Evolutionary conservation across 2,888 invertebrate genomes (phyloP).

Genomic region (Hemaris fuciformis): DNA sequence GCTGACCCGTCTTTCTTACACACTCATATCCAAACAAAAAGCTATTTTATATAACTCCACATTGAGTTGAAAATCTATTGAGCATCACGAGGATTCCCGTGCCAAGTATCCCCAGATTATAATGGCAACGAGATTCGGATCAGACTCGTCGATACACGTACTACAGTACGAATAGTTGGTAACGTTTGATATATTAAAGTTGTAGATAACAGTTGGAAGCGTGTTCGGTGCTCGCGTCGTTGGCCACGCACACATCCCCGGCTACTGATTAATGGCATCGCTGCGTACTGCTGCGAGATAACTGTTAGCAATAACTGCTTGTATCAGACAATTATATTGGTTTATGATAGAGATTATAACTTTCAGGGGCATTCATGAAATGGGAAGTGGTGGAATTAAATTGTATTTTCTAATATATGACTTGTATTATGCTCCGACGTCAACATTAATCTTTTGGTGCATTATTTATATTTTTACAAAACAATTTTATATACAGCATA

Average conservation of each 20-base stretch:
- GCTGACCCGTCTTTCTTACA: neutral
- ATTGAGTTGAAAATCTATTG: neutral
- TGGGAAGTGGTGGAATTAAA: too few species aligned
- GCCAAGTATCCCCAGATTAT: slow-evolving; percentile 2
- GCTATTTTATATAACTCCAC: neutral
- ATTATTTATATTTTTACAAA: too few species aligned
- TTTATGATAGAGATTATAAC: too few species aligned
- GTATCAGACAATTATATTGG: too few species aligned
- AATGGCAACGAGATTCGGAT: slow-evolving; percentile 3
- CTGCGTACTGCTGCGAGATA: neutral
- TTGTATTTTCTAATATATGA: too few species aligned
- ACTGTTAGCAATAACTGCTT: too few species aligned
- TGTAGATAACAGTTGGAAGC: neutral
- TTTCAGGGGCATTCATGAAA: too few species aligned
- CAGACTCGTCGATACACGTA: slow-evolving; percentile 3
- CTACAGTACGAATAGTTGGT: neutral
- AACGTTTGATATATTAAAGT: slow-evolving; percentile 1
- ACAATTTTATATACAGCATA: too few species aligned
- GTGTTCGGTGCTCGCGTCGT: neutral
- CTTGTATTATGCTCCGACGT: too few species aligned
- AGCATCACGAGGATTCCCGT: neutral
- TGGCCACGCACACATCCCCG: neutral
- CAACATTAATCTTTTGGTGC: too few species aligned
- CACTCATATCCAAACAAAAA: neutral
- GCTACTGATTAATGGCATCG: neutral